Conservation (phyloP, 1,140 invertebrate species). For the Procambarus virginalis region DNA sequence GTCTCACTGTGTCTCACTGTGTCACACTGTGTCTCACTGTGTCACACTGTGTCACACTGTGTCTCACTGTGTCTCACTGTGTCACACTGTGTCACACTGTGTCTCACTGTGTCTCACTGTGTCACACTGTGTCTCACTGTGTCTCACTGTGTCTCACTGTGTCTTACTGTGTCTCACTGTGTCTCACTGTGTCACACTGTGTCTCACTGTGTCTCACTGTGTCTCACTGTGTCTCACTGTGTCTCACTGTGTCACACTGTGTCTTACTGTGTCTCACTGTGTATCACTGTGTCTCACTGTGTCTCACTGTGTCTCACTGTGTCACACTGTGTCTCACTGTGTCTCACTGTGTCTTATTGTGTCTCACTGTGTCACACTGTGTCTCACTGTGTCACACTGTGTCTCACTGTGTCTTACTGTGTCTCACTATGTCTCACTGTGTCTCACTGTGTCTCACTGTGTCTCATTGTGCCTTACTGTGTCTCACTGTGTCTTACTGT, state of each 20-base stretch:
- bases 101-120: background rate
- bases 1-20: too few relatives aligned
- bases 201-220: background rate
- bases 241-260: background rate
- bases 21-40: too few relatives aligned
- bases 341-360: background rate
- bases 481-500: background rate
- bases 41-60: background rate
- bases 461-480: background rate
- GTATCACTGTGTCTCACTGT: background rate
- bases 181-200: too few relatives aligned
- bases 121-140: constrained; percentile 10
- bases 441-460: background rate
- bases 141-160: constrained; percentile 11
- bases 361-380: background rate
- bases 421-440: background rate
- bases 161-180: too few relatives aligned
- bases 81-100: constrained; percentile 1
- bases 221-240: background rate
- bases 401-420: background rate
- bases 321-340: background rate
- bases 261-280: background rate
- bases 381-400: background rate
- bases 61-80: background rate
- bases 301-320: background rate